Percentiles rank a stretch among this genome's conserved stretches.
Conservation (phyloP, 1,140 invertebrate species). For the Heliconius hermathena region DNA sequence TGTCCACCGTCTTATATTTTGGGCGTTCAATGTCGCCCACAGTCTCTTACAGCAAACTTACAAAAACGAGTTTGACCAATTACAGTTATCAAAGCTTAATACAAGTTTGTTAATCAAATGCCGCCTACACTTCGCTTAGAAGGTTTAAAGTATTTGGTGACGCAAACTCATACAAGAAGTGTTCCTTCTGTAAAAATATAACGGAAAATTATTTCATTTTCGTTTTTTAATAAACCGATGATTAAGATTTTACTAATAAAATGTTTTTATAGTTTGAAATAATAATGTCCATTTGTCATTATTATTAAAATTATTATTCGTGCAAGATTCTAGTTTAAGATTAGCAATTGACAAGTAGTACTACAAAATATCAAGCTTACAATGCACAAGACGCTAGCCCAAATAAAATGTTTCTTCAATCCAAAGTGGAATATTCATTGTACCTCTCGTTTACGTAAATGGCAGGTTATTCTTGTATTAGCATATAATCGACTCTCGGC, state of each 20-base stretch:
- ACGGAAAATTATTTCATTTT: too few relatives aligned
- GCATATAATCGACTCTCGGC: constrained; percentile 58
- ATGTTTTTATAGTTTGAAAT: too few relatives aligned
- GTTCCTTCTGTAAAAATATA: background rate
- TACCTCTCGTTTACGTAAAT: constrained; percentile 44
- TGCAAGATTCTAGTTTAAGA: too few relatives aligned
- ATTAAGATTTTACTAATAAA: too few relatives aligned
- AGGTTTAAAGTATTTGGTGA: constrained; percentile 10
- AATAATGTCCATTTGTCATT: too few relatives aligned
- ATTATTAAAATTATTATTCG: too few relatives aligned
- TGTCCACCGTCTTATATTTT: background rate
- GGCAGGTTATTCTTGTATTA: constrained; percentile 57
- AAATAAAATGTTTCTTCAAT: constrained; percentile 6
- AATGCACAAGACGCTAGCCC: background rate
- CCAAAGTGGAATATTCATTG: constrained; percentile 14
- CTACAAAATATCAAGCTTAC: background rate
- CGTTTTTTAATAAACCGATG: too few relatives aligned
- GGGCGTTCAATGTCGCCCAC: constrained; percentile 38
- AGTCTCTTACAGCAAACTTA: constrained; percentile 21
- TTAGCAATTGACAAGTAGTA: too few relatives aligned
- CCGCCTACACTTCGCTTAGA: constrained; percentile 16
- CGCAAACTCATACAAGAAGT: background rate
- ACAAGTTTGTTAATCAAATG: constrained; percentile 25
- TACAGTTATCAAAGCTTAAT: constrained; percentile 37
- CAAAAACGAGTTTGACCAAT: constrained; percentile 40